Base-by-base conservation (phyloP, 2,888 invertebrate genomes). In the Oligia strigilis region DNA sequence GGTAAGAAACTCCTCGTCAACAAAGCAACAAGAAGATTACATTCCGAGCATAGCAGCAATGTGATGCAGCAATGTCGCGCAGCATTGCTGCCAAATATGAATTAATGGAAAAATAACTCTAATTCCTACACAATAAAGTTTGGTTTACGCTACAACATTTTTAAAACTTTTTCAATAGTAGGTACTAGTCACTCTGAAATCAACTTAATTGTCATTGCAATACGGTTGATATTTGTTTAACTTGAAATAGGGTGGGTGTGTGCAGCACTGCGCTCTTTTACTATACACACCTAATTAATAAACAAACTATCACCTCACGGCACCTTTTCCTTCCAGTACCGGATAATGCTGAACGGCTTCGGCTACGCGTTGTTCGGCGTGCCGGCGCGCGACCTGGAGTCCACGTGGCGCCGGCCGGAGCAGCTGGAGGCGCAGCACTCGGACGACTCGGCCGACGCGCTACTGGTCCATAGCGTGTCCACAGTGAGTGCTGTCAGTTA, bases 281-380 rank as follows among this genome's bases (percentile, higher is more conserved):
- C 40, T 40, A 40, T 40, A 40, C 49, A 49, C 49, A 46, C 43
- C 40, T 4, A 36, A 29, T 4, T 17, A 46, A 46, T 60, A 46
- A 46, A 0, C 23, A 73, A 65, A 23, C 36, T 17, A 69, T 17
- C 14, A 46, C 43, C 19, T 62, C 11, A 72, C 6, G 14, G 14
- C 1, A 11, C 6, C 14, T 52, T 5, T 49, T 43, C 23, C n/a
- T 4, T 97, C 65, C 97, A 99, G 98, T 99, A 98, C 93, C 98
- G 98, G 86, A 98, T 99, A 90, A 97, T 99, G 94, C 97, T 99
- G 86, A 98, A 98, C 94, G 99, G 98, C 5, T 98, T 98, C 92
- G 98, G 98, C 70, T 98, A 98, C 93, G 98, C 98, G 14, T 92
- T 98, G 9, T 98, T 98, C 94, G 98, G 98, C 4, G 98, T 98